Percentiles rank a stretch among this genome's conserved stretches.
Evolutionary conservation across 2,113 vertebrate genomes (phyloP).

Genomic region (Crotalus viridis): DNA sequence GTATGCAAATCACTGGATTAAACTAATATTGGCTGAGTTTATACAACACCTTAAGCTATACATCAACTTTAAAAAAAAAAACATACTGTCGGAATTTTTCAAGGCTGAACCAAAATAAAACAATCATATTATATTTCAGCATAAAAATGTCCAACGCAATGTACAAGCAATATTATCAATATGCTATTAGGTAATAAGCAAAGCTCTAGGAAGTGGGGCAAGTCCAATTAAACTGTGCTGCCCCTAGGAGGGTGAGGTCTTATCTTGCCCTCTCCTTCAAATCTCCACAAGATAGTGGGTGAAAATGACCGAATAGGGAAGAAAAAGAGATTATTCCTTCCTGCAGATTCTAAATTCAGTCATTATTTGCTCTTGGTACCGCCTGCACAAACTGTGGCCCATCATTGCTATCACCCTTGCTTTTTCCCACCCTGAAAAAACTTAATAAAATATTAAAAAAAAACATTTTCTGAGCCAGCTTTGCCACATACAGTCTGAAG

Average conservation of each 20-base stretch:
- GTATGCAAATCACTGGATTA: not conserved
- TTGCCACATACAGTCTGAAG: slow-evolving; percentile 35
- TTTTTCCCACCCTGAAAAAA: too few relatives aligned
- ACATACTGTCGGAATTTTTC: not conserved
- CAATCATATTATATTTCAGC: not conserved
- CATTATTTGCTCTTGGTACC: not conserved
- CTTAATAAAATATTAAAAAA: too few relatives aligned
- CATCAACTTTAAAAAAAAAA: not conserved
- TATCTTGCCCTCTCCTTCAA: not conserved
- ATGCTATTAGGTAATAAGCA: not conserved
- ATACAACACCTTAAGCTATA: not conserved
- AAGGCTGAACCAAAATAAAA: not conserved
- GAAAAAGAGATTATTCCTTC: not conserved
- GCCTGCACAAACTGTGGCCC: not conserved
- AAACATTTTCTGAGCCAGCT: slow-evolving; percentile 16
- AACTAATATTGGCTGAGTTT: not conserved
- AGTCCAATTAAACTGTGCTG: not conserved
- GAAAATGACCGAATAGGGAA: not conserved
- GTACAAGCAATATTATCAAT: not conserved
- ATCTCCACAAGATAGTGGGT: not conserved
- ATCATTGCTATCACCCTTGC: not conserved
- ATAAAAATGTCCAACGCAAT: not conserved
- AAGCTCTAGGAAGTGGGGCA: not conserved
- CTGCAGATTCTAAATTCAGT: not conserved
- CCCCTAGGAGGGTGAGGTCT: not conserved